A percentile compares a stretch with the other conserved stretches of the same genome.
These are phyloP conservation scores for Muraenolepis orangiensis DNA, from an alignment of 2,797 vertebrate species.

Conservation along the genomic window DNA sequence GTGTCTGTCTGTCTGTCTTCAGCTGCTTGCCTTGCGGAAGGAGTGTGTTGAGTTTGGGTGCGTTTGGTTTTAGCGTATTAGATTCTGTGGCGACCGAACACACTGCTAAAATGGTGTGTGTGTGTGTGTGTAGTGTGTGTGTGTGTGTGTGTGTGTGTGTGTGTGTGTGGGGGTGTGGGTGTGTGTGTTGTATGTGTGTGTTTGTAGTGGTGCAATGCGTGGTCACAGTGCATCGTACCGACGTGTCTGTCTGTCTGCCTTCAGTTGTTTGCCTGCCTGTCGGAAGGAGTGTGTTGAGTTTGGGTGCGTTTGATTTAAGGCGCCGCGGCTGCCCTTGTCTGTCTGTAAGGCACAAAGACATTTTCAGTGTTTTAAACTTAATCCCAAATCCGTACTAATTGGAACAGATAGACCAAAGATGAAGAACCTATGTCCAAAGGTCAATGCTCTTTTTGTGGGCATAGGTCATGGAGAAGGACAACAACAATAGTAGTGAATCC, in stretches of 20 bases:
- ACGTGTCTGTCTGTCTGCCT: background rate
- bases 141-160: too few species aligned
- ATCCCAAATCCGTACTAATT: conserved; percentile 19
- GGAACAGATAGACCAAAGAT: background rate
- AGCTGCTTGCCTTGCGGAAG: background rate
- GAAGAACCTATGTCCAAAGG: background rate
- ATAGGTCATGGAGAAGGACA: background rate
- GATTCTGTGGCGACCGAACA: conserved; percentile 20
- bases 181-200: background rate
- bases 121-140: too few species aligned
- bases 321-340: conserved; percentile 35
- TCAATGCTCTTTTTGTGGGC: conserved; percentile 9
- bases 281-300: conserved; percentile 3
- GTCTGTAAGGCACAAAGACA: conserved; percentile 46
- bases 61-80: conserved; percentile 34
- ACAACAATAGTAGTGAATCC: background rate
- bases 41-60: conserved; percentile 8
- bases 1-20: background rate
- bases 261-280: background rate
- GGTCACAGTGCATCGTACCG: conserved; percentile 12
- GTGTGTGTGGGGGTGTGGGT: background rate
- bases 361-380: conserved; percentile 70
- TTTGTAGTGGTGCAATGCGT: background rate
- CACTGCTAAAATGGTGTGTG: background rate
- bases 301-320: background rate